A percentile compares a stretch with the other conserved stretches of the same genome.
These are phyloP conservation scores for Drosophila obscura DNA, from an alignment of 1,140 invertebrate genomes.

Conservation along the genomic window DNA sequence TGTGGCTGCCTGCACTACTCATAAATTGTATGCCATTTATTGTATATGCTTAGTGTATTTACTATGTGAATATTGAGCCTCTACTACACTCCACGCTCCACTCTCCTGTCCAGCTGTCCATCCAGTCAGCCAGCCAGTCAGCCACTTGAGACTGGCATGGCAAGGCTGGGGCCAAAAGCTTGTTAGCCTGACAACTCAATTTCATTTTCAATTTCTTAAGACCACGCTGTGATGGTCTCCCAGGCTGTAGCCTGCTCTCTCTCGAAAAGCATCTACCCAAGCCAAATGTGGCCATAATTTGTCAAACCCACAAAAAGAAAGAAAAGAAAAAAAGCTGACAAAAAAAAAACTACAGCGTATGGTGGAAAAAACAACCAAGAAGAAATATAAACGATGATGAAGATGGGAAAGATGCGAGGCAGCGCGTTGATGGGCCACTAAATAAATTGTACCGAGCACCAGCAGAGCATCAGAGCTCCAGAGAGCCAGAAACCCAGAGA, in stretches of 20 bases:
- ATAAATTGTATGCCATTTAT: slow-evolving; percentile 11
- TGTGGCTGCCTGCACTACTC: not conserved
- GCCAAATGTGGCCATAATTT: slow-evolving; percentile 72
- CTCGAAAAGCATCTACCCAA: slow-evolving; percentile 20
- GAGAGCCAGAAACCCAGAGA: not conserved
- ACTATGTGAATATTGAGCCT: slow-evolving; percentile 28
- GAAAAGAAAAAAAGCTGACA: not conserved
- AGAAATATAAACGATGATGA: slow-evolving; percentile 36
- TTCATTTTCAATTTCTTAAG: slow-evolving; percentile 74
- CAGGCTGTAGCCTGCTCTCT: not conserved
- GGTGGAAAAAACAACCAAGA: slow-evolving; percentile 20
- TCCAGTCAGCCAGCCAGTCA: slow-evolving; percentile 7
- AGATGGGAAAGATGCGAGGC: slow-evolving; percentile 3
- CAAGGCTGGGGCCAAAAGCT: slow-evolving; percentile 56
- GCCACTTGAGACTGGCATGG: slow-evolving; percentile 41
- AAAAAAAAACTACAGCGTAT: slow-evolving; percentile 14
- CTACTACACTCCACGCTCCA: not conserved
- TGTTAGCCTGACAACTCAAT: slow-evolving; percentile 74
- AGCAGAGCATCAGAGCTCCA: not conserved
- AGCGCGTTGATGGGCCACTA: slow-evolving; percentile 69
- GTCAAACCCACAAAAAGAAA: slow-evolving; percentile 56
- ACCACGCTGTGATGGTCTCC: slow-evolving; percentile 26
- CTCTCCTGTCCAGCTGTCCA: slow-evolving; percentile 5
- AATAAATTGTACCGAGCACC: slow-evolving; percentile 65
- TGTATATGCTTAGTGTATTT: not conserved